phyloP scores from a whole-genome alignment of 1,140 invertebrate genomes.

The Drosophila saltans region DNA sequence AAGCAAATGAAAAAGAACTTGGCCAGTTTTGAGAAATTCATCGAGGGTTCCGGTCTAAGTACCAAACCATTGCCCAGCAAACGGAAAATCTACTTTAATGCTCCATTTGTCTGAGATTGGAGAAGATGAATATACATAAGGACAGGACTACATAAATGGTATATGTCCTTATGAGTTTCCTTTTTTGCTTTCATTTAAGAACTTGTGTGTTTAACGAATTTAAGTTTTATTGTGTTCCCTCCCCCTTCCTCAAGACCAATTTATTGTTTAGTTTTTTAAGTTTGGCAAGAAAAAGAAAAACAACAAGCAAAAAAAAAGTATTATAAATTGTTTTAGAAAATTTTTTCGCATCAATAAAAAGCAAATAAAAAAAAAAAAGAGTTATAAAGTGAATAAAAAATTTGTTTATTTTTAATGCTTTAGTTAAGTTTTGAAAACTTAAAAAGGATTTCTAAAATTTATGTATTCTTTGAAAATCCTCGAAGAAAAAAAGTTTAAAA shows the following conservation, averaged over 20 bases:
- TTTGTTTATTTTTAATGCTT: no score
- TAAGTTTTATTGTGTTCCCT: slow-evolving; percentile 39
- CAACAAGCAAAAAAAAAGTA: slow-evolving; percentile 28
- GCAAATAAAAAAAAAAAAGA: neutral
- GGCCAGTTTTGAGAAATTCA: slow-evolving; percentile 76
- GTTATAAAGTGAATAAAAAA: no score
- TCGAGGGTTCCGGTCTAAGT: slow-evolving; percentile 69
- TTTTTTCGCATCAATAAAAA: slow-evolving; percentile 52
- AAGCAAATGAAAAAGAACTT: slow-evolving; percentile 67
- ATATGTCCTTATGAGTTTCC: slow-evolving; percentile 1
- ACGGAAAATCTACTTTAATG: slow-evolving; percentile 77
- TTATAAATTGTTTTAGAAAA: slow-evolving; percentile 56
- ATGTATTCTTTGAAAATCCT: no score
- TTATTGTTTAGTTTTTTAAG: slow-evolving; percentile 57
- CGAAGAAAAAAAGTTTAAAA: no score
- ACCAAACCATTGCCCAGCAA: slow-evolving; percentile 76
- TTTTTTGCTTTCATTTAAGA: slow-evolving; percentile 14
- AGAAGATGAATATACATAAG: neutral
- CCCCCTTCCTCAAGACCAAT: neutral
- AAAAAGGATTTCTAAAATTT: no score
- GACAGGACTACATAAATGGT: neutral
- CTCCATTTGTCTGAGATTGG: slow-evolving; percentile 70
- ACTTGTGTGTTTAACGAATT: slow-evolving; percentile 41
- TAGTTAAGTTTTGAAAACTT: no score
- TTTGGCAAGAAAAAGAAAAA: slow-evolving; percentile 20